Base-by-base conservation (phyloP, 2,113 vertebrate species). In the Triplophysa dalaica region DNA sequence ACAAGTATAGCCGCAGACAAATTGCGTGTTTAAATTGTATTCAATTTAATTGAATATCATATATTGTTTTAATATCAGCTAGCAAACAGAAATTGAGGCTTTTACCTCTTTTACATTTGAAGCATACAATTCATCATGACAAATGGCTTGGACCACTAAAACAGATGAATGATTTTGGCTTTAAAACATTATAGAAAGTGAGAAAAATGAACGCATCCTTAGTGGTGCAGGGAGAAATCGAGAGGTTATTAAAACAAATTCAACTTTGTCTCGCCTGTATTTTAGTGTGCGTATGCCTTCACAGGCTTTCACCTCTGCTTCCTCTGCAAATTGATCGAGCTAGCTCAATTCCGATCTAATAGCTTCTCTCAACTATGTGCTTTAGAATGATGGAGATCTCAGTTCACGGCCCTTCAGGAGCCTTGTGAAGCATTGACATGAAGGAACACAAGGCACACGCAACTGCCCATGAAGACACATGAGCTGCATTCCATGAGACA, bases 271-370 rank as follows among this genome's bases (percentile, higher is more conserved):
- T 82, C 61, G 3, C 74, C 81, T 83, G 66, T 81, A 81, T 83
- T 88, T 87, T 80, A 85, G 88, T 84, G 79, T 86, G 83, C 77
- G 88, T 67, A 84, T 88, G 85, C 87, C 5, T 21, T 58, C 24
- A 54, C 3, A 38, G 17, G n/a, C 82, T 87, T 89, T 84, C 85
- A 89, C 80, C 82, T 82, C 76, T 79, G 63, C 81, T 86, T 86
- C 81, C 84, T 45, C 43, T 45, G 43, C 80, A 80, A 85, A 89
- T 88, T 78, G 85, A 86, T 87, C 86, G 85, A 81, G 38, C 56
- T 41, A 48, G 77, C 83, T 80, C 65, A 86, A 81, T 73, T 64
- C 11, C 74, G 61, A 81, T 66, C 65, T 62, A 68, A 78, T 45
- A 62, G 58, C 14, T n/a, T 52, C 58, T 60, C 41, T 63, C n/a